Evolutionary conservation across 2,113 vertebrate genomes (phyloP).

Genomic region (Pholis gunnellus): DNA sequence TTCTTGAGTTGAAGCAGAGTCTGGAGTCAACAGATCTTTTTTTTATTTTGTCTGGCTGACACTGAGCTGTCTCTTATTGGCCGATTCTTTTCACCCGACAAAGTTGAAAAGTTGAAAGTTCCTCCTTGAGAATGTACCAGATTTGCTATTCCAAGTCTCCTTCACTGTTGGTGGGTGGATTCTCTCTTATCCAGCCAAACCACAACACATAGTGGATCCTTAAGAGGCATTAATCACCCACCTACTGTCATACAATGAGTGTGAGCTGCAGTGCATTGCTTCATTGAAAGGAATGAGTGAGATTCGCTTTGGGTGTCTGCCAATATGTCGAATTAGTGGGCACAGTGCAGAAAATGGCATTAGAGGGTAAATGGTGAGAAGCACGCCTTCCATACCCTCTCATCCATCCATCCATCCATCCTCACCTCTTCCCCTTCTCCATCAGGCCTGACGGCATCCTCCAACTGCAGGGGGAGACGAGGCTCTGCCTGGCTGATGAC

Average conservation of each 20-base stretch:
- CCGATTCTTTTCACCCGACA: not conserved
- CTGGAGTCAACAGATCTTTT: conserved; percentile 2
- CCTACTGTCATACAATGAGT: not conserved
- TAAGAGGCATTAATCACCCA: not conserved
- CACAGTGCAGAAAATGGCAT: not conserved
- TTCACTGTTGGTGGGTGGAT: not conserved
- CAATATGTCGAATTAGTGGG: not conserved
- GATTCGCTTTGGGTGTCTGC: not conserved
- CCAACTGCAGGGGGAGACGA: conserved; percentile 94
- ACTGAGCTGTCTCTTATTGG: not conserved
- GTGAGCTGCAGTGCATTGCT: not conserved
- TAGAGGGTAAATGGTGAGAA: not conserved
- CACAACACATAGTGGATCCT: not conserved
- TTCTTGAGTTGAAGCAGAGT: not conserved
- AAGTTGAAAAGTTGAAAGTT: not conserved
- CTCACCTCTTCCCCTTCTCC: conserved; percentile 96
- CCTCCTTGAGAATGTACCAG: not conserved
- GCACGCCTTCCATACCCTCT: not conserved
- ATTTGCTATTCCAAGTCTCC: not conserved
- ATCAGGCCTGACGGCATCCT: conserved; percentile 95
- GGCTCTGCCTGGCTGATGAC: conserved; percentile 96
- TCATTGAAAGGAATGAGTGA: not conserved
- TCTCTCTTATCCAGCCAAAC: conserved; percentile 4
- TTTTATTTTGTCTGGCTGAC: not conserved
- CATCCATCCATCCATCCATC: conserved; percentile 28